phyloP scores from a whole-genome alignment of 2,888 invertebrate genomes.

The Poecilobothrus nobilitatus region DNA sequence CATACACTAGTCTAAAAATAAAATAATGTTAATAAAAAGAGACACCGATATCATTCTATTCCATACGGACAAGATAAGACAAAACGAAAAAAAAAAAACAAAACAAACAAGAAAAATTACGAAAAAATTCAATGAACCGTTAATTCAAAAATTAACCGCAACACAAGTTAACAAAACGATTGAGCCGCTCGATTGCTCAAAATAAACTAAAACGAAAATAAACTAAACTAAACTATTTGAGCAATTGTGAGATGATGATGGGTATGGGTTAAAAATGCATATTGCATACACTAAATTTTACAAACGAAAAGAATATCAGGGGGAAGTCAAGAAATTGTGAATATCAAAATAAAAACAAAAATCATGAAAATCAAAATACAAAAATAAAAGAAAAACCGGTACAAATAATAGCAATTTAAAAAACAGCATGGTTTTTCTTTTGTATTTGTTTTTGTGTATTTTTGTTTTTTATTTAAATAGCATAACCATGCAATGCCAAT shows the following conservation, averaged over 20 bases:
- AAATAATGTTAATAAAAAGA: too few species aligned
- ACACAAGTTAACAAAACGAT: neutral
- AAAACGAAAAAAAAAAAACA: too few species aligned
- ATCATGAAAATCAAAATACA: neutral
- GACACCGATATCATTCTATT: too few species aligned
- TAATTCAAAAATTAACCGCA: neutral
- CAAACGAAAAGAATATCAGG: too few species aligned
- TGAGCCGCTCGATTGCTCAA: neutral
- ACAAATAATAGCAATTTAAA: neutral
- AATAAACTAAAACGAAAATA: neutral
- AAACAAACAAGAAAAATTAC: neutral
- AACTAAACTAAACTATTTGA: neutral
- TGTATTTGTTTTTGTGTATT: too few species aligned
- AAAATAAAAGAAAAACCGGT: neutral
- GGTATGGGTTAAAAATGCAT: too few species aligned
- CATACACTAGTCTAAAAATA: too few species aligned
- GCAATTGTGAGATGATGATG: neutral
- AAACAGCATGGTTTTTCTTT: too few species aligned
- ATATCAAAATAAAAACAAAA: neutral
- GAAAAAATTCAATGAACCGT: neutral
- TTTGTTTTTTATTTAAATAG: too few species aligned
- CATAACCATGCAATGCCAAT: too few species aligned
- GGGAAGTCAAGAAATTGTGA: neutral
- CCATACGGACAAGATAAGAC: too few species aligned
- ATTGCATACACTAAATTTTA: too few species aligned